Evolutionary conservation across 2,888 invertebrate species (phyloP).

Genomic region (Alentia gelatinosa): DNA sequence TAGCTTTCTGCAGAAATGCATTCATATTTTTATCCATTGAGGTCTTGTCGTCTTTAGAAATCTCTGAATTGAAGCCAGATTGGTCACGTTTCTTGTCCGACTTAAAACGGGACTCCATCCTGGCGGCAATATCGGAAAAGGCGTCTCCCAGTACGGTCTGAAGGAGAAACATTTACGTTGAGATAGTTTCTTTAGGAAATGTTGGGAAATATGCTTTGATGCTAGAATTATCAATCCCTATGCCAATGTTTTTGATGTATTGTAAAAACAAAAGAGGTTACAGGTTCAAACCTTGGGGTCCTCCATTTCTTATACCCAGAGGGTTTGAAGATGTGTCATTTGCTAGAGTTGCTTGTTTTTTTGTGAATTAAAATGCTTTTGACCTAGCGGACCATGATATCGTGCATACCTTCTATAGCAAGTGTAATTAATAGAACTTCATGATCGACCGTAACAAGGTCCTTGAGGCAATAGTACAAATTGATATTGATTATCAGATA

Average conservation of each 20-base stretch:
- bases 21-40: no score
- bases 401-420: no score
- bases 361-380: no score
- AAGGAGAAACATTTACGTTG: neutral
- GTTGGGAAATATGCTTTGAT: neutral
- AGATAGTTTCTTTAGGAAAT: neutral
- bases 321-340: neutral
- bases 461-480: no score
- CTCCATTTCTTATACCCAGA: neutral
- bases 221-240: neutral
- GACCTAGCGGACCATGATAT: no score
- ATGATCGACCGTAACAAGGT: no score
- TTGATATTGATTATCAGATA: no score
- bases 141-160: constrained; percentile 40
- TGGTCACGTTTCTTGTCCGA: neutral
- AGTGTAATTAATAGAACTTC: no score
- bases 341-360: no score
- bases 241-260: neutral
- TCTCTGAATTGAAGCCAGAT: no score
- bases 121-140: neutral
- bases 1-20: no score
- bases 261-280: neutral
- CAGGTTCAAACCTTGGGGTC: neutral
- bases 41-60: no score
- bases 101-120: neutral